Conservation (phyloP, 1,140 invertebrate species). For the Hyphantria cunea region DNA sequence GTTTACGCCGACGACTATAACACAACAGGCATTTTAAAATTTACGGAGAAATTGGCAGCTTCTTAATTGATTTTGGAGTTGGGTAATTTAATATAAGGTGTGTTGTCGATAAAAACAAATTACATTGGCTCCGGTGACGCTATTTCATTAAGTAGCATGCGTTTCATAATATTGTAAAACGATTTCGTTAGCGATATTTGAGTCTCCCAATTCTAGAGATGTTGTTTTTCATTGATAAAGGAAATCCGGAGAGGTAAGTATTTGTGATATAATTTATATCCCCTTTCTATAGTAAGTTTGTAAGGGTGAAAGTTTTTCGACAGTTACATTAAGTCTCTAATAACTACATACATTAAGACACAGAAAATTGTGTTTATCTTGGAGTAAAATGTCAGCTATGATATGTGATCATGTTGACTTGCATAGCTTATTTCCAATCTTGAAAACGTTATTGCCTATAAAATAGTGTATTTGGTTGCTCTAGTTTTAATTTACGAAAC, state of each 20-base stretch:
- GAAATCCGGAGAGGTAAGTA: constrained; percentile 25
- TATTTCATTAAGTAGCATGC: constrained; percentile 12
- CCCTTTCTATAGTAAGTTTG: constrained; percentile 37
- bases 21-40: constrained; percentile 6
- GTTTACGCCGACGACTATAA: constrained; percentile 11
- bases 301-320: constrained; percentile 31
- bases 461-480: too few species aligned
- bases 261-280: constrained; percentile 44
- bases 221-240: constrained; percentile 47
- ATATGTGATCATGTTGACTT: too few species aligned
- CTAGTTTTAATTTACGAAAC: too few species aligned
- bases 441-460: too few species aligned
- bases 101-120: constrained; percentile 17
- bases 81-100: constrained; percentile 6
- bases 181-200: constrained; percentile 27
- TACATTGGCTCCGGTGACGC: constrained; percentile 10
- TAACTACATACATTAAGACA: too few species aligned
- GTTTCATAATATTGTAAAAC: constrained; percentile 26
- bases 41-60: neutral
- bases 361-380: constrained; percentile 12
- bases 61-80: neutral
- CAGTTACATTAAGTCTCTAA: constrained; percentile 33
- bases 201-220: constrained; percentile 35
- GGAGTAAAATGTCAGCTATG: constrained; percentile 11
- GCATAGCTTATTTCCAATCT: too few species aligned